These are phyloP conservation scores for Cygnus buccinator DNA, from an alignment of 2,113 vertebrate species.

Conservation along the genomic window DNA sequence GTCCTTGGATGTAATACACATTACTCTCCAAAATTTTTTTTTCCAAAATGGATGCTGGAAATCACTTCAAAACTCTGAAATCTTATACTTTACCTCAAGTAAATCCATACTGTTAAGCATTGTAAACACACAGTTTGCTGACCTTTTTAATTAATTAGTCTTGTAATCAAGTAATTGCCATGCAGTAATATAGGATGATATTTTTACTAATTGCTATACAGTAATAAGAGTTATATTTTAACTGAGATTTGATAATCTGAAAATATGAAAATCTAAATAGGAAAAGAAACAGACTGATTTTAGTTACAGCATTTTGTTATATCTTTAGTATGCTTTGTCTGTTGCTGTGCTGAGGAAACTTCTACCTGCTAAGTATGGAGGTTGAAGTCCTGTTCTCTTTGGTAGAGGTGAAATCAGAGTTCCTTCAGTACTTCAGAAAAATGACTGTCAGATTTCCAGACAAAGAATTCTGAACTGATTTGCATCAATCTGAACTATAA, in stretches of 20 bases:
- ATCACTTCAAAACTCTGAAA: not conserved
- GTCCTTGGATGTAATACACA: not conserved
- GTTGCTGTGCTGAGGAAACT: not conserved
- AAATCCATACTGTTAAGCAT: not conserved
- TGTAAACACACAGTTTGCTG: not conserved
- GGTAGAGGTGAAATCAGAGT: not conserved
- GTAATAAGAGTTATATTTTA: not conserved
- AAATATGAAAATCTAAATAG: not conserved
- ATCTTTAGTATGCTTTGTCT: not conserved
- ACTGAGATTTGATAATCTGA: not conserved
- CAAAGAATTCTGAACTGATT: slow-evolving; percentile 4
- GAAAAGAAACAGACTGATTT: not conserved
- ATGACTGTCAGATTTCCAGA: not conserved
- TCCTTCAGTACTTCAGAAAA: not conserved
- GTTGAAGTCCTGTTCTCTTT: not conserved
- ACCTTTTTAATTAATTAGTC: not conserved
- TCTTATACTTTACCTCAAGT: not conserved
- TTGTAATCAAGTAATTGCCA: not conserved
- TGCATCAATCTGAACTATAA: slow-evolving; percentile 40
- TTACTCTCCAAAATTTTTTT: not conserved
- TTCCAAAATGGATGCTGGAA: not conserved
- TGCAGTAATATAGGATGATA: not conserved
- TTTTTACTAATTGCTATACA: not conserved
- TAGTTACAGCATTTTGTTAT: not conserved
- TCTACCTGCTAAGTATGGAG: not conserved